A percentile compares a stretch with the other conserved stretches of the same genome.
phyloP scores from a whole-genome alignment of 2,888 invertebrate genomes.

The Ferrisia virgata region DNA sequence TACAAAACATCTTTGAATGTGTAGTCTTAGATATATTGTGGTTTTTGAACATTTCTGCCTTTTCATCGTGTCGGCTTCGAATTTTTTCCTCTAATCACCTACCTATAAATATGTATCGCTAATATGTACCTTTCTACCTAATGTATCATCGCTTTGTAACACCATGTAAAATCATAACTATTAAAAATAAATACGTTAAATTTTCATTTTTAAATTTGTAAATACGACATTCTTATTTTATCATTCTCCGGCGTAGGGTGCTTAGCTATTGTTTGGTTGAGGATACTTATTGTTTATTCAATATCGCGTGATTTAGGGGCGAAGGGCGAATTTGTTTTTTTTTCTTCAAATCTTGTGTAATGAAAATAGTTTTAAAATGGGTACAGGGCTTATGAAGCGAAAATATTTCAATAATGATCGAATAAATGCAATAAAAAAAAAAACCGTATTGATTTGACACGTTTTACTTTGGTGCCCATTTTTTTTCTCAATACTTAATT shows the following conservation, averaged over 20 bases:
- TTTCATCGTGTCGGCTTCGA: not conserved
- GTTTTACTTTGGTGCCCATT: too few relatives aligned
- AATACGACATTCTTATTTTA: too few relatives aligned
- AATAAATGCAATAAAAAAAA: too few relatives aligned
- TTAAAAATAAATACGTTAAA: not conserved
- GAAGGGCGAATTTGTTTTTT: too few relatives aligned
- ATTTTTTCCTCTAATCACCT: not conserved
- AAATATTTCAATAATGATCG: not conserved
- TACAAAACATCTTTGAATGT: not conserved
- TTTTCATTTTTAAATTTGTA: not conserved
- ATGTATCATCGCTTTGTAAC: constrained; percentile 9
- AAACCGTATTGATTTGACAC: too few relatives aligned
- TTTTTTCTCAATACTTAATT: too few relatives aligned
- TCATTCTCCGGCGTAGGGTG: not conserved
- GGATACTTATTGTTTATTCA: too few relatives aligned
- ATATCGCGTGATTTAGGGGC: too few relatives aligned
- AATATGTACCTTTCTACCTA: not conserved
- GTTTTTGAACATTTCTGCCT: not conserved
- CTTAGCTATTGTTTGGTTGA: too few relatives aligned
- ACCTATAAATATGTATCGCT: not conserved
- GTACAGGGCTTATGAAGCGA: not conserved
- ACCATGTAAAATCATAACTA: not conserved
- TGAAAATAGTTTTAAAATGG: too few relatives aligned
- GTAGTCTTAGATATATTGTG: not conserved
- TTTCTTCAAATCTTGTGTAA: too few relatives aligned